These are phyloP conservation scores for Crossaster papposus DNA, from an alignment of 53 echinoderm and acorn worm genomes.

Conservation along the genomic window DNA sequence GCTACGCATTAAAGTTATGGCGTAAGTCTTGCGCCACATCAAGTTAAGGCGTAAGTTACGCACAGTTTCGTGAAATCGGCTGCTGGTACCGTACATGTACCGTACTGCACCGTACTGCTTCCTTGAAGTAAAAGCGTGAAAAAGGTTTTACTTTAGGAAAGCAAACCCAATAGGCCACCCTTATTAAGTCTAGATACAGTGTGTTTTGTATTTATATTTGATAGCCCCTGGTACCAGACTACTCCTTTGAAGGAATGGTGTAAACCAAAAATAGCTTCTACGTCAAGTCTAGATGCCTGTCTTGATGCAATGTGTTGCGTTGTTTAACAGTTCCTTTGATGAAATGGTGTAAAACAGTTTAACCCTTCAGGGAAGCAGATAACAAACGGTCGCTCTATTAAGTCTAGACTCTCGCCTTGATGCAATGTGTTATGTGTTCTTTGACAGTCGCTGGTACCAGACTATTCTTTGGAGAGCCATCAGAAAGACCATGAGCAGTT, in stretches of 20 bases:
- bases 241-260: not conserved
- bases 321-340: no score
- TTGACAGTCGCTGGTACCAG: slow-evolving; percentile 81
- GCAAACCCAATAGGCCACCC: not conserved
- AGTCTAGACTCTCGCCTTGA: not conserved
- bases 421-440: not conserved
- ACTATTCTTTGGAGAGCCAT: slow-evolving; percentile 96
- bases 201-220: not conserved
- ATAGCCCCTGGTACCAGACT: not conserved
- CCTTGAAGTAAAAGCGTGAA: not conserved
- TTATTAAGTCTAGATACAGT: not conserved
- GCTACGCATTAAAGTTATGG: no score
- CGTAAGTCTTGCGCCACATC: no score
- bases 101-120: no score
- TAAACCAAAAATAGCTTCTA: no score
- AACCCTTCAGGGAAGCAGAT: not conserved
- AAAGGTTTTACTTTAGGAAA: not conserved
- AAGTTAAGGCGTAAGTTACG: no score
- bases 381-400: not conserved
- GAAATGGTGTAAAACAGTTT: not conserved
- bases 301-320: not conserved
- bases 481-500: slow-evolving; percentile 99
- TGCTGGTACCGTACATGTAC: no score
- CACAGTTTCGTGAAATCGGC: no score
- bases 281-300: no score